Evolutionary conservation across 2,113 vertebrate species (phyloP), one percentile per base, ranked within the genome.

Genomic region (Hylia prasina): DNA sequence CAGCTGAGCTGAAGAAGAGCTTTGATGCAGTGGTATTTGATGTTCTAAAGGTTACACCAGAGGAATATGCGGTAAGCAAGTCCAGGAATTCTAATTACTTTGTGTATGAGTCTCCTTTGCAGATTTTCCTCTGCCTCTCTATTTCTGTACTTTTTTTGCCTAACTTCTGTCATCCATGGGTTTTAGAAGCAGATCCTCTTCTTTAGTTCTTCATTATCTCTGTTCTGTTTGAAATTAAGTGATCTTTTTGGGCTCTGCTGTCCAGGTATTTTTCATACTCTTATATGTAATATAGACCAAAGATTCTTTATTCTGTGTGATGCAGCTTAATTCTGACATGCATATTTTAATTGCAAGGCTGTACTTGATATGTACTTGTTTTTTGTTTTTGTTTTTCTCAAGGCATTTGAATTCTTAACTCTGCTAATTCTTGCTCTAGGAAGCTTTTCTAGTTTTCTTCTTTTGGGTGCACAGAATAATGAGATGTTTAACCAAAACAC

Each of bases 11-110:
- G 96, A 99, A 99, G 98, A 99, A 99, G 97, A 99, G 99, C 96
- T 99, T 99, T 95, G 99, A 99, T 96, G 99, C 99, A 5, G 99
- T 99, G 84, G 99, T 99, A 14, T 99, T 99, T 82, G 99, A 99
- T 84, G 98, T 99, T 95, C 98, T 99, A 57, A 99, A 99, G 97
- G 99, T 99, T 89, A 99, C 99, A 21, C 99, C 99, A 22, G 99
- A 99, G 95, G 99, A 99, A 97, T 99, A 99, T 98, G 99, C 99
- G 79, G 99, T 99, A 98, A 99, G 99, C 93, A 27, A 21, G 42
- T 61, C 14, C 61, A 90, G 42, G 50, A 28, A 47, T 21, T 82
- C 56, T 17, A 12, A 5, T 72, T 73, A 15, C 7, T 42, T 31
- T 21, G 16, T 60, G 28, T 47, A 21, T 30, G 51, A 71, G 28